A percentile compares a stretch with the other conserved stretches of the same genome.
Conservation (phyloP, 2,113 vertebrate species). For the Mustela lutreola region DNA sequence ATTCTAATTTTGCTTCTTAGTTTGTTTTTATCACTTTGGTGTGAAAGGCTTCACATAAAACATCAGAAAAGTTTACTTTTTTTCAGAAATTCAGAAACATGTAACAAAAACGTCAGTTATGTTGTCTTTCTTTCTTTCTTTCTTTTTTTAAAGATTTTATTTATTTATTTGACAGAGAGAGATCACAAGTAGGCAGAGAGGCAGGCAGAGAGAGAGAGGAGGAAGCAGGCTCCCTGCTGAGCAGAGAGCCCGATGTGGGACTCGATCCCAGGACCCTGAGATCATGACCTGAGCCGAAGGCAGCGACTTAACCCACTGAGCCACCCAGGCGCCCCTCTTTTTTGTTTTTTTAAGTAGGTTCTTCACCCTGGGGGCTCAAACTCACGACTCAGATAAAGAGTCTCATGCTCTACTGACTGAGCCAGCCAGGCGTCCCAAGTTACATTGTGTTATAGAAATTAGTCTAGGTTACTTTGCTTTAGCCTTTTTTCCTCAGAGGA, state of each 20-base stretch:
- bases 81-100: background rate
- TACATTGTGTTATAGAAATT: background rate
- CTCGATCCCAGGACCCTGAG: too few species aligned
- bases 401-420: background rate
- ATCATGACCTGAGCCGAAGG: too few species aligned
- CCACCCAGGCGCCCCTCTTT: too few species aligned
- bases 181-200: too few species aligned
- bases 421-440: background rate
- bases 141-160: too few species aligned
- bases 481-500: background rate
- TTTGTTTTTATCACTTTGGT: background rate
- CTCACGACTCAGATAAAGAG: background rate
- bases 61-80: background rate
- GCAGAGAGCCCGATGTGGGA: too few species aligned
- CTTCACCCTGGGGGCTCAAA: background rate
- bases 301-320: too few species aligned
- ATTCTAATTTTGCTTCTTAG: background rate
- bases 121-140: background rate
- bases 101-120: background rate
- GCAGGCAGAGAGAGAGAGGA: too few species aligned
- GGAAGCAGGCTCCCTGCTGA: too few species aligned
- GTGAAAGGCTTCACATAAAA: background rate
- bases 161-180: too few species aligned
- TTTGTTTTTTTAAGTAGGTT: background rate
- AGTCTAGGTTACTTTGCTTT: background rate